These are phyloP conservation scores for Apotomis turbidana DNA, from an alignment of 2,888 invertebrate genomes.

Conservation along the genomic window DNA sequence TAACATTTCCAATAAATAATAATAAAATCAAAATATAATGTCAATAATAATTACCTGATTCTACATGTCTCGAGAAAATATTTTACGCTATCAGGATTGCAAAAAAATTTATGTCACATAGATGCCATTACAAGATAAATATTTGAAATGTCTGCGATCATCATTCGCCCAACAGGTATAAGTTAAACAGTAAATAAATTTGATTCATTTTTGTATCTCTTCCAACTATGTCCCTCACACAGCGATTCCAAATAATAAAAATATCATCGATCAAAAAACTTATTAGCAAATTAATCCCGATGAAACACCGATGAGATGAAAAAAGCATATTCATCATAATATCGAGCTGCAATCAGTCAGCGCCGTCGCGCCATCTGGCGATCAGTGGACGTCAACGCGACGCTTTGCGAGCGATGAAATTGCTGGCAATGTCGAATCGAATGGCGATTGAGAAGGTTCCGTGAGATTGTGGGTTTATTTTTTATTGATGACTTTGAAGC, in stretches of 20 bases:
- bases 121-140: too few species aligned
- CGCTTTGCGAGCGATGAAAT: conserved; percentile 10
- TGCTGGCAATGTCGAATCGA: conserved; percentile 3
- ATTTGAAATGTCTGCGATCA: too few species aligned
- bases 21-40: too few species aligned
- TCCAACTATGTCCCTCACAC: too few species aligned
- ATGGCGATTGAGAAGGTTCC: conserved; percentile 8
- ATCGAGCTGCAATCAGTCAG: conserved; percentile 35
- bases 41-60: too few species aligned
- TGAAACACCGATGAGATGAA: conserved; percentile 17
- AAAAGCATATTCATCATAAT: conserved; percentile 34
- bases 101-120: too few species aligned
- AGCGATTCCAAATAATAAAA: background rate
- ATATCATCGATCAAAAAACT: conserved; percentile 5
- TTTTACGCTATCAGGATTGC: too few species aligned
- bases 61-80: too few species aligned
- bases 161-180: too few species aligned
- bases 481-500: background rate
- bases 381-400: conserved; percentile 26
- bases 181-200: too few species aligned
- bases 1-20: too few species aligned
- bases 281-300: conserved; percentile 29
- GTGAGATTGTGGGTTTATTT: background rate
- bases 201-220: too few species aligned
- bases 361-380: conserved; percentile 38